Evolutionary conservation across 23 tunicate genomes (phyloP).

Genomic region (Phallusia fumigata): DNA sequence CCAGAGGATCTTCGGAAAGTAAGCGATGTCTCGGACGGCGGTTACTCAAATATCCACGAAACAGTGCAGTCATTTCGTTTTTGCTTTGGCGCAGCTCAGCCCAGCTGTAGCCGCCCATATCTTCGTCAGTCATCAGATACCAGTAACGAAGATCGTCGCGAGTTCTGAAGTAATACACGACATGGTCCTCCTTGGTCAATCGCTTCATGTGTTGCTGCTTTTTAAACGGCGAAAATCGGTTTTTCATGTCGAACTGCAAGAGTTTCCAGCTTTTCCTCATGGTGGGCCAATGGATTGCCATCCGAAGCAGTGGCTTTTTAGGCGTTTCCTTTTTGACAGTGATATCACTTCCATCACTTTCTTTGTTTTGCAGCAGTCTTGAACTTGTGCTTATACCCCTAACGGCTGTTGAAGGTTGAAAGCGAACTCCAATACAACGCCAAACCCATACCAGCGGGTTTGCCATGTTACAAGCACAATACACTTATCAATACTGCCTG

Average conservation of each 20-base stretch:
- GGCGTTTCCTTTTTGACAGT: conserved; percentile 25
- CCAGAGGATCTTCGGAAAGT: conserved; percentile 43
- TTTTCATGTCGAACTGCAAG: neutral
- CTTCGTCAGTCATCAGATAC: conserved; percentile 93
- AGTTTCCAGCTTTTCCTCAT: conserved; percentile 31
- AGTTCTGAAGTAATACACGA: conserved; percentile 38
- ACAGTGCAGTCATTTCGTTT: conserved; percentile 81
- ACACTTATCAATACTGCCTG: neutral
- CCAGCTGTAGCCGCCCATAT: conserved; percentile 80
- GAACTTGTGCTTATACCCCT: neutral
- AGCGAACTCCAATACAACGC: neutral
- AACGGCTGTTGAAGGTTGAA: neutral
- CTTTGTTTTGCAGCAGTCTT: neutral
- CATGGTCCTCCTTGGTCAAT: conserved; percentile 43
- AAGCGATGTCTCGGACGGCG: conserved; percentile 41
- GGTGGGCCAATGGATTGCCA: conserved; percentile 30
- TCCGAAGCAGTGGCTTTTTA: neutral
- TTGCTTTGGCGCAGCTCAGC: conserved; percentile 69
- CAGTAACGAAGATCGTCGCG: conserved; percentile 48
- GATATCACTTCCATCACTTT: conserved; percentile 9
- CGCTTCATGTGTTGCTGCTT: conserved; percentile 28
- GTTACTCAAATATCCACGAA: conserved; percentile 72
- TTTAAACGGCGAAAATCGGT: neutral
- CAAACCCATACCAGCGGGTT: neutral
- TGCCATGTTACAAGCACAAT: neutral